A percentile compares a stretch with the other conserved stretches of the same genome.
Conservation (phyloP, 2,797 vertebrate species). For the Mionectes olivaceus region DNA sequence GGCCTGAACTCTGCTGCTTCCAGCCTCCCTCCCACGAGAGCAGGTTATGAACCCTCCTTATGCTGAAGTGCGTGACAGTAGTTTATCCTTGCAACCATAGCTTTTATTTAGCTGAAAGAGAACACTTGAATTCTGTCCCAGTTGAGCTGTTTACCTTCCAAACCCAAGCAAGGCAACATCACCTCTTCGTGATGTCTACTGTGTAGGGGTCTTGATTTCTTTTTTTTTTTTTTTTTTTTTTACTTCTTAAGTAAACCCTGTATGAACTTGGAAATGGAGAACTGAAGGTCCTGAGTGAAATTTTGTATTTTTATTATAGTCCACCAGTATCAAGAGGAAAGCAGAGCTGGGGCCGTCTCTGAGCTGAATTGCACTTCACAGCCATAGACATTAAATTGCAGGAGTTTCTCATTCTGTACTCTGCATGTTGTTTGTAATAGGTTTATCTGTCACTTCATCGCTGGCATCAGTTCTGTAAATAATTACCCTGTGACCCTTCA, state of each 20-base stretch:
- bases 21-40: not conserved
- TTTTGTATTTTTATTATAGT: not conserved
- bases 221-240: not conserved
- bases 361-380: not conserved
- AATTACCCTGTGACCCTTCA: not conserved
- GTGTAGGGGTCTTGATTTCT: not conserved
- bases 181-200: not conserved
- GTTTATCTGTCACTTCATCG: not conserved
- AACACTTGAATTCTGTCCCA: not conserved
- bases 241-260: not conserved
- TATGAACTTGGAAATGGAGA: not conserved
- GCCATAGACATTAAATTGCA: not conserved
- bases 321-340: not conserved
- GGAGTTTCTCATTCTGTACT: constrained; percentile 11
- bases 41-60: not conserved
- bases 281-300: not conserved
- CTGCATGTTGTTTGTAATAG: not conserved
- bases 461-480: constrained; percentile 27
- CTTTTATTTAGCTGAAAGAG: not conserved
- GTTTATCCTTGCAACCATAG: not conserved
- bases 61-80: not conserved
- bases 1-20: not conserved
- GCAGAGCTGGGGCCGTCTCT: not conserved
- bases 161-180: not conserved
- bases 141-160: not conserved